A percentile compares a stretch with the other conserved stretches of the same genome.
Evolutionary conservation across 2,113 vertebrate species (phyloP).

Genomic region (Seriola aureovittata): DNA sequence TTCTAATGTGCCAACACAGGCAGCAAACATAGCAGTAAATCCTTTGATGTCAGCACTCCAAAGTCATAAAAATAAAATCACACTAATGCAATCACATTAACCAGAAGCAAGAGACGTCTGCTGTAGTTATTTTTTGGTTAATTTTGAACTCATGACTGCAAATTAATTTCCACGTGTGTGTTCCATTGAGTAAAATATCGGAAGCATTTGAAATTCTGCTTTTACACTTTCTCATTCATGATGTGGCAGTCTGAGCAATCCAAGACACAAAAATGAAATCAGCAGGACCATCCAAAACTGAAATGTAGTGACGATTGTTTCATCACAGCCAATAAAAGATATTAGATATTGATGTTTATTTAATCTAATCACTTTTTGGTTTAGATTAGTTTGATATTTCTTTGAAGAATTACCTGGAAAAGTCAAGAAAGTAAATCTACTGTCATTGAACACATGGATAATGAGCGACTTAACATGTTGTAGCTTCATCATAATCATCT

Average conservation of each 20-base stretch:
- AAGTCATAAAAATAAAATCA: slow-evolving; percentile 2
- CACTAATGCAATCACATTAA: background rate
- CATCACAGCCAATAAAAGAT: background rate
- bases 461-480: background rate
- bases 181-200: background rate
- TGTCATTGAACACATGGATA: background rate
- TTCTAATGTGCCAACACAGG: slow-evolving; percentile 12
- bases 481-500: background rate
- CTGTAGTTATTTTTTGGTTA: background rate
- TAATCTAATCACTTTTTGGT: background rate
- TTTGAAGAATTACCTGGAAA: background rate
- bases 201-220: background rate
- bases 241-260: background rate
- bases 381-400: background rate
- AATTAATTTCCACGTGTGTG: background rate
- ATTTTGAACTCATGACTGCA: background rate
- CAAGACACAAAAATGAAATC: background rate
- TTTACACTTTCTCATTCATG: background rate
- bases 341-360: background rate
- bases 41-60: background rate
- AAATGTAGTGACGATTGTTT: background rate
- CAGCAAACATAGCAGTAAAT: slow-evolving; percentile 1
- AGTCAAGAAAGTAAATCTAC: background rate
- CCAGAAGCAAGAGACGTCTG: background rate
- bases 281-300: background rate